Base-by-base conservation (phyloP, 1,140 invertebrate genomes). In the Zaprionus gabonicus region DNA sequence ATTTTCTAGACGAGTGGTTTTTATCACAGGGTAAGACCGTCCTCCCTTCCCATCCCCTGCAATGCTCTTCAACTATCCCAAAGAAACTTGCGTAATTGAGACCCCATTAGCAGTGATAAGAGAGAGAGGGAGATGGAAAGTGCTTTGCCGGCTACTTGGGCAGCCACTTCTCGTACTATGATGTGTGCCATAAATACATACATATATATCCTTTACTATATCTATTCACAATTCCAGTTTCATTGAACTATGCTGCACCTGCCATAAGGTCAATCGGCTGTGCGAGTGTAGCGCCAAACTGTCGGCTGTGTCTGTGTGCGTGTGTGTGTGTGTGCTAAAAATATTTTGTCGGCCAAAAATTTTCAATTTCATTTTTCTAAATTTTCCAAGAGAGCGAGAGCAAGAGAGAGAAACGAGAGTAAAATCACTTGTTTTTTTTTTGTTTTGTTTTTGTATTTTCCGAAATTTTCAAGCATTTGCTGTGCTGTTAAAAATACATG, bases 1-100 rank as follows among this genome's bases (percentile, higher is more conserved):
- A 92, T 88, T 92, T 92, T 91, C 82, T 92, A 80, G 91, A 92
- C 75, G 91, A 92, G 79, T 92, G 91, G 91, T 92, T 91, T 86
- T 82, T 92, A 91, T 92, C 87, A 79, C 91, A 92, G 91, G 91
- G 91, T 92, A 92, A 92, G 85, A 46, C 36, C 6, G 36, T 31
- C 44, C 49, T 51, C 51, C 57, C 20, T 20, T 38, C 65, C 23
- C 34, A 20, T 20, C 27, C 51, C 12, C 46, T 65, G 20, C 20
- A 59, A 17, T 4, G 4, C n/a, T 36, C 20, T 17, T 10, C 63
- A 49, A 12, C 49, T 9, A 13, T 28, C 64, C 25, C 34, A 41
- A 62, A 70, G 67, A 70, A 71, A 90, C 84, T 87, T 87, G 84
- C 84, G 84, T 87, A 87, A 87, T 88, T 87, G 72, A 64, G 72